phyloP scores from a whole-genome alignment of 2,888 invertebrate species.

The Plemyria rubiginata region DNA sequence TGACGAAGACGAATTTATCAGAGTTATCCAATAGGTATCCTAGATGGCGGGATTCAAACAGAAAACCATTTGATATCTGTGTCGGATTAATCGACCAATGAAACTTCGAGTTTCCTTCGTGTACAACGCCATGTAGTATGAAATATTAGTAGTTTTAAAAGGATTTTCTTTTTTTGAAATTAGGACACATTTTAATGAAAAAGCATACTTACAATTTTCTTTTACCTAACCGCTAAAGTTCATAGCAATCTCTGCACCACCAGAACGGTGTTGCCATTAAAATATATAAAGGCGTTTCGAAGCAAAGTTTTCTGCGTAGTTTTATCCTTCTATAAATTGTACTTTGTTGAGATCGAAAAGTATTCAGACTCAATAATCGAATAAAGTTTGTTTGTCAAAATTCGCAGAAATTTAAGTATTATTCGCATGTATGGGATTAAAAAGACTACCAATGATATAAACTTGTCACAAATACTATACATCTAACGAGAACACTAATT shows the following conservation, averaged over 20 bases:
- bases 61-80: no score
- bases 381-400: no score
- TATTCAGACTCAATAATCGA: no score
- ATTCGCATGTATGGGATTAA: neutral
- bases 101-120: no score
- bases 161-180: no score
- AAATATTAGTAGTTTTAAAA: no score
- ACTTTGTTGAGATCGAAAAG: conserved; percentile 14
- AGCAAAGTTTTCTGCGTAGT: conserved; percentile 3
- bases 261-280: conserved; percentile 16
- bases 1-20: no score
- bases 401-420: no score
- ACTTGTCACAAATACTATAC: conserved; percentile 3
- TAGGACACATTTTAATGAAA: neutral
- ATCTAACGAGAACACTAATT: conserved; percentile 7
- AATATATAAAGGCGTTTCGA: conserved; percentile 22
- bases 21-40: no score
- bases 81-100: no score
- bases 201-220: neutral
- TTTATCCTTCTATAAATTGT: conserved; percentile 18
- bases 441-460: neutral
- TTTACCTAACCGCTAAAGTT: conserved; percentile 10
- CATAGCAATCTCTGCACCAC: conserved; percentile 16
- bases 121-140: no score
- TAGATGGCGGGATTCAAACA: no score